phyloP scores from a whole-genome alignment of 2,797 vertebrate species.

The Novumbra hubbsi region DNA sequence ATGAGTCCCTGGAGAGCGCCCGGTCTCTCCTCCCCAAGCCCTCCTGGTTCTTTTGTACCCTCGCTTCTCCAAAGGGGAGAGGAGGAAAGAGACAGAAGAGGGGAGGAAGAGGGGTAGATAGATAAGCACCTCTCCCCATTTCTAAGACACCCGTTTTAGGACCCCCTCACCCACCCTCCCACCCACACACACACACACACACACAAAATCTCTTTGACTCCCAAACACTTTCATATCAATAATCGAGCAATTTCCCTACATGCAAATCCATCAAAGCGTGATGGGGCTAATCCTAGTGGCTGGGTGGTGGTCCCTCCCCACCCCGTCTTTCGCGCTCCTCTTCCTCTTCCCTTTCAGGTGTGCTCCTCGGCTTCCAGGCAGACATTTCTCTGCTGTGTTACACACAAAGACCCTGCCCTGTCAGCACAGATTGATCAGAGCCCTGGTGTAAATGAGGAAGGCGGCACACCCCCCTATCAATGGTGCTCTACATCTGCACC shows the following conservation, averaged over 20 bases:
- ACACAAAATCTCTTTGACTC: constrained; percentile 57
- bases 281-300: constrained; percentile 88
- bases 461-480: constrained; percentile 81
- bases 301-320: constrained; percentile 45
- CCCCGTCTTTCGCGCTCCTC: constrained; percentile 49
- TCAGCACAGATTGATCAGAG: constrained; percentile 95
- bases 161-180: constrained; percentile 40
- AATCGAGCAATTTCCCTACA: constrained; percentile 97
- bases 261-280: constrained; percentile 99
- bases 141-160: constrained; percentile 24
- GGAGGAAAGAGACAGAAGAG: constrained; percentile 60
- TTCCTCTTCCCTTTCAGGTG: constrained; percentile 83
- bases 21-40: constrained; percentile 70
- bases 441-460: constrained; percentile 80
- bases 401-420: constrained; percentile 89
- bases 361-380: constrained; percentile 85
- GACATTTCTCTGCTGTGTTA: constrained; percentile 90
- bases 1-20: constrained; percentile 75
- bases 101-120: constrained; percentile 43
- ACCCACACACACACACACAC: constrained; percentile 12
- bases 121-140: constrained; percentile 55
- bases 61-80: constrained; percentile 66
- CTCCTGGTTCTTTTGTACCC: constrained; percentile 84
- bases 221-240: constrained; percentile 99
- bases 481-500: constrained; percentile 77